Percentiles rank a stretch among this genome's conserved stretches.
phyloP scores from a whole-genome alignment of 2,888 invertebrate species.

The Steinernema hermaphroditum region DNA sequence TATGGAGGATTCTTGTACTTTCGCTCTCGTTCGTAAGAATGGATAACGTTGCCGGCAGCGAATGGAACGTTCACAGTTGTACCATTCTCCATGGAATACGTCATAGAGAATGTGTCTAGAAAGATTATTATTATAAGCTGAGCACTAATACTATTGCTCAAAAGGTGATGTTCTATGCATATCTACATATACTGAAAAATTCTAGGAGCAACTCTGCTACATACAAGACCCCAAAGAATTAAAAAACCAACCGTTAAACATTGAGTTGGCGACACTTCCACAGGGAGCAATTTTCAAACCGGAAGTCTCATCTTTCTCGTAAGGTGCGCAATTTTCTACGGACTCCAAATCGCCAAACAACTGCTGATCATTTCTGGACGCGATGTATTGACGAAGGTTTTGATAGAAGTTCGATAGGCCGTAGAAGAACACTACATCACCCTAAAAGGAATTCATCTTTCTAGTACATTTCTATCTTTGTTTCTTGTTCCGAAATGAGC shows the following conservation, averaged over 20 bases:
- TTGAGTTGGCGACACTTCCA: slow-evolving; percentile 95
- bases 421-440: slow-evolving; percentile 91
- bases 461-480: too few relatives aligned
- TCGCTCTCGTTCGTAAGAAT: neutral
- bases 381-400: slow-evolving; percentile 94
- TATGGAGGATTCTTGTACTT: slow-evolving; percentile 37
- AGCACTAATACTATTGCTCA: too few relatives aligned
- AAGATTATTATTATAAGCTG: too few relatives aligned
- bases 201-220: too few relatives aligned
- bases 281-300: slow-evolving; percentile 76
- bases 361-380: slow-evolving; percentile 87
- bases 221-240: too few relatives aligned
- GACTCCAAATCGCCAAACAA: slow-evolving; percentile 74
- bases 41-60: neutral
- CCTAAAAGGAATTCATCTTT: slow-evolving; percentile 48
- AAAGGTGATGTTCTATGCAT: too few relatives aligned
- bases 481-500: too few relatives aligned
- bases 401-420: slow-evolving; percentile 95
- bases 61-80: neutral
- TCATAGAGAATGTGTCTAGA: neutral
- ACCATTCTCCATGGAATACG: neutral
- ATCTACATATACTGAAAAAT: too few relatives aligned
- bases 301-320: slow-evolving; percentile 28
- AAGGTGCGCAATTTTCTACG: slow-evolving; percentile 64
- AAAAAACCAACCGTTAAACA: slow-evolving; percentile 80